Base-by-base conservation (phyloP, 2,113 vertebrate genomes). In the Aramus guarauna region DNA sequence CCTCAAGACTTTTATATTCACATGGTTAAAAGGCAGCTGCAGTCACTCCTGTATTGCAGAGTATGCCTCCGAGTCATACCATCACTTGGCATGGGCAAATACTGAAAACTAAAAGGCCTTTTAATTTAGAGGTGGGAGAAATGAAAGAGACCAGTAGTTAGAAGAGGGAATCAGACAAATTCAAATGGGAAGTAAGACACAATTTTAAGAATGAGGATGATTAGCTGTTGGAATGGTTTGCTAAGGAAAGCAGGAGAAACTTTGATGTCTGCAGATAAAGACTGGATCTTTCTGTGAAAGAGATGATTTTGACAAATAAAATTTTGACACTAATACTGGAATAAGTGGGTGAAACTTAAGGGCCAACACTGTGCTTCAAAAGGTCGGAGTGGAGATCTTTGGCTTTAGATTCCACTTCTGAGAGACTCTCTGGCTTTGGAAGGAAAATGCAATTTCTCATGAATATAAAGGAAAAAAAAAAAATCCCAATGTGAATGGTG, bases 191-290 rank as follows among this genome's bases (percentile, higher is more conserved):
- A 88, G 23, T 37, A 81, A 83, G 22, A 12, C 34, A 59, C 2
- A 47, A 6, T 68, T 91, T 91, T 94, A 64, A 90, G 69, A 52
- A 84, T 84, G 21, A 79, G 21, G 8, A 43, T 81, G 84, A 79
- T 91, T 90, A 91, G 36, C 11, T 85, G 23, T 29, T 90, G 22
- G 23, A 87, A 39, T 29, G 26, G 45, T 68, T 93, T 87, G 6
- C 60, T 30, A 91, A 64, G 39, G 56, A 84, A 87, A 82, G 36
- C 39, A 60, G 24, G 18, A 32, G 19, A 52, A 89, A 41, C 80
- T 84, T 92, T 87, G 77, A 93, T 92, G 48, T 73, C 69, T 91
- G 43, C 36, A 75, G 56, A 78, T 87, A 84, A 89, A 91, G 74
- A 53, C 13, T 53, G 45, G 20, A 71, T 80, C 24, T 50, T 75